phyloP scores from a whole-genome alignment of 2,113 vertebrate species.

The Aegithalos caudatus region DNA sequence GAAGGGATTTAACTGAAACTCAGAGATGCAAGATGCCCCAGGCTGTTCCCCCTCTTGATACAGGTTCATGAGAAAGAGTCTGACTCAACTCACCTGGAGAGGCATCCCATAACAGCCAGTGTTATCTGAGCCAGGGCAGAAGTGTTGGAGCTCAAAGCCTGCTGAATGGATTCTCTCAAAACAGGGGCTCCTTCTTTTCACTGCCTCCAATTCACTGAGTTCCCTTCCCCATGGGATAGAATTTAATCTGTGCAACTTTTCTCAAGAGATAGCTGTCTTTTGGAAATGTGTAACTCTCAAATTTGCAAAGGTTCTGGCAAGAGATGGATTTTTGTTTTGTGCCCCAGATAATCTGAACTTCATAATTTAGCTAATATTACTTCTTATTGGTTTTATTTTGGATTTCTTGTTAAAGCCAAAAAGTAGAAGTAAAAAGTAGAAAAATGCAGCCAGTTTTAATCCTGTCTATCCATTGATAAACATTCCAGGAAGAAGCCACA shows the following conservation, averaged over 20 bases:
- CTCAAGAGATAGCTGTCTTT: neutral
- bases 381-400: neutral
- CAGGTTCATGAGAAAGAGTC: neutral
- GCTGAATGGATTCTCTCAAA: neutral
- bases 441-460: neutral
- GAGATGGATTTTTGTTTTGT: neutral
- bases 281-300: neutral
- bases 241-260: neutral
- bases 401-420: neutral
- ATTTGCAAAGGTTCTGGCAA: neutral
- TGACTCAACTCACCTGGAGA: neutral
- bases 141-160: neutral
- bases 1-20: neutral
- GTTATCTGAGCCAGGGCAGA: neutral
- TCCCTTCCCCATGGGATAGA: neutral
- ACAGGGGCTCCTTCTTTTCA: neutral
- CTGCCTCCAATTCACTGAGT: neutral
- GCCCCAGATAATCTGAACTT: neutral
- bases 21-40: neutral
- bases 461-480: neutral
- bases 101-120: accelerated
- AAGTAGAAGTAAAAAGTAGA: neutral
- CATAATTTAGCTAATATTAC: neutral
- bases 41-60: neutral
- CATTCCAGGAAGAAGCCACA: neutral